These are phyloP conservation scores for Odontesthes bonariensis DNA, from an alignment of 2,113 vertebrate genomes.

Conservation along the genomic window DNA sequence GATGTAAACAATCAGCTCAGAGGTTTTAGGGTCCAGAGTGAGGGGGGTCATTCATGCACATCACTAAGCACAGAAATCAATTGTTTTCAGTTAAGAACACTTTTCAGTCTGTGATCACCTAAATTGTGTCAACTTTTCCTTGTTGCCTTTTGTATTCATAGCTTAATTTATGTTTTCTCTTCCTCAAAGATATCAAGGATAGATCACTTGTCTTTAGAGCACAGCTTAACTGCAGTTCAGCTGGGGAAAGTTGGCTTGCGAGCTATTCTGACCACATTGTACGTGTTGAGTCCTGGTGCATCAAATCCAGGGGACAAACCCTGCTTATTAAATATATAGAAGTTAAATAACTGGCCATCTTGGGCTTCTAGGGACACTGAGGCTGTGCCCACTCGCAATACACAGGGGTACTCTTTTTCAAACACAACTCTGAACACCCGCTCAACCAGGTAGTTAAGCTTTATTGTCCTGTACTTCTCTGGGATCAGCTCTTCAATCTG, in stretches of 20 bases:
- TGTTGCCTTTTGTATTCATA: background rate
- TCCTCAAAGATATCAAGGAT: background rate
- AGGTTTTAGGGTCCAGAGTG: constrained; percentile 5
- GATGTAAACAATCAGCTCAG: constrained; percentile 5
- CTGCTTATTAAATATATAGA: constrained; percentile 86
- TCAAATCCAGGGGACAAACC: constrained; percentile 92
- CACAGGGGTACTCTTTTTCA: constrained; percentile 91
- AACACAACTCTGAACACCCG: constrained; percentile 91
- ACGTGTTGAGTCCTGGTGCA: constrained; percentile 92
- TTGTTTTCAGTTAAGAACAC: background rate
- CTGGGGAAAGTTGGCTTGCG: constrained; percentile 80
- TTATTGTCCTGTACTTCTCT: constrained; percentile 88
- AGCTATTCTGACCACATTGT: constrained; percentile 87
- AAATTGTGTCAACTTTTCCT: background rate
- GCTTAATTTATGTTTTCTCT: background rate
- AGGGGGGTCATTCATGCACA: constrained; percentile 19
- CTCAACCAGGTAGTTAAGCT: constrained; percentile 89
- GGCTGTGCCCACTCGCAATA: constrained; percentile 85
- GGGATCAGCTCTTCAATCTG: constrained; percentile 91
- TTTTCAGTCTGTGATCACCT: background rate
- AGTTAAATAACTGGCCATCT: constrained; percentile 92
- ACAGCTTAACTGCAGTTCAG: constrained; percentile 31
- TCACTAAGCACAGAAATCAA: constrained; percentile 20
- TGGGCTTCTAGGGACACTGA: constrained; percentile 92
- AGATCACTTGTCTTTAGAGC: background rate